Base-by-base conservation (phyloP, 1,140 invertebrate species). In the Cydia splendana region DNA sequence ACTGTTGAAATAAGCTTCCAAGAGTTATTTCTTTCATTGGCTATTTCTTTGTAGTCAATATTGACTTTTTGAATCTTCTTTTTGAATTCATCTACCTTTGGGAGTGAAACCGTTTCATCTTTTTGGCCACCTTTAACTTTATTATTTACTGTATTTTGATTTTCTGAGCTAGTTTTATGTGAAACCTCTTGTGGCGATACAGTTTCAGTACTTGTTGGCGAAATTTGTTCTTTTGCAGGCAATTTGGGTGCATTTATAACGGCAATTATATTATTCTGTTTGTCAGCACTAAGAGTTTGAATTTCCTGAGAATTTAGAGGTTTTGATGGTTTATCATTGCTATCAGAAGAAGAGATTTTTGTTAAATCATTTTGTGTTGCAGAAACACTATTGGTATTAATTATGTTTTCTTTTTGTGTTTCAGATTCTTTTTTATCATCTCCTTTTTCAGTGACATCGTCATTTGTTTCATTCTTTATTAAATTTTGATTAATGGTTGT, bases 61-160 rank as follows among this genome's bases (percentile, higher is more conserved):
- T 93, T 91, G n/a, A 93, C 88, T 84, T 93, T 91, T 80, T 93
- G 91, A 79, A 93, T 87, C 84, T 91, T 93, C 78, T 93, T 92
- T 80, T 91, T 92, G 73, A 90, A 87, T 69, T 92, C 90, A 62
- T 93, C 90, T 48, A 88, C 79, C 86, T 91, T 93, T n/a, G 88
- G 90, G 28, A 83, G 57, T 20, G 81, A 75, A 42, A 80, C 74
- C 57, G 80, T 48, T 74, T 81, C 82, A 28, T 82, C 81, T 45
- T 79, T 76, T 4, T 51, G 10, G 4, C 53, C 24, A 51, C 51
- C 48, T 42, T 48, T 42, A 28, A 13, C 71, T 42, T 71, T 74
- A 30, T 9, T 18, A 28, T 30, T 62, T 79, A 53, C 48, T 67
- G 57, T 75, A 24, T 53, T 78, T 77, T 38, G 53, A 75, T 74